Evolutionary conservation across 1,140 invertebrate species (phyloP).

Genomic region (Myzus persicae): DNA sequence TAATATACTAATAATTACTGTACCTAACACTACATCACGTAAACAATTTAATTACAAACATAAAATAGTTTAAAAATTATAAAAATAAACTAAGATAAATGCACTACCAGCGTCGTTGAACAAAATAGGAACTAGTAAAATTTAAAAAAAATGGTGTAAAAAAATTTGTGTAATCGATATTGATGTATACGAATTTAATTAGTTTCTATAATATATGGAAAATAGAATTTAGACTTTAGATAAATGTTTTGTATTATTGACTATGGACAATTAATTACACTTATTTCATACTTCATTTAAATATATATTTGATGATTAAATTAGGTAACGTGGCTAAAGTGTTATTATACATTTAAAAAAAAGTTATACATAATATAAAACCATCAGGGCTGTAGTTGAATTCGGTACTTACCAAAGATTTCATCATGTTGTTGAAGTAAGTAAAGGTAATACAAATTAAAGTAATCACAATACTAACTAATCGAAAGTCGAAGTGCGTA

Average conservation of each 20-base stretch:
- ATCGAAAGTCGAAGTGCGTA: neutral
- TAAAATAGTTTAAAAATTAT: neutral
- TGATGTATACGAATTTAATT: neutral
- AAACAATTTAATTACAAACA: neutral
- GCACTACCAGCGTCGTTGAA: neutral
- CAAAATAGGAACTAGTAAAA: neutral
- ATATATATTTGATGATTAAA: neutral
- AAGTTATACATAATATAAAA: neutral
- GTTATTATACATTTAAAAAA: neutral
- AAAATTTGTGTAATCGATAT: too few relatives aligned
- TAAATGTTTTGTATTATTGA: neutral
- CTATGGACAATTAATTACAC: neutral
- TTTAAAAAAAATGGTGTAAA: neutral
- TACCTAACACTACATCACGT: neutral
- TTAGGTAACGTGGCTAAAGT: too few relatives aligned
- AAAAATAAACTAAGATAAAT: neutral
- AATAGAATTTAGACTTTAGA: neutral
- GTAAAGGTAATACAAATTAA: neutral
- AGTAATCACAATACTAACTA: neutral
- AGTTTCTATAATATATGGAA: neutral
- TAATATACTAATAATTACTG: neutral
- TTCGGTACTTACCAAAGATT: conserved; percentile 27
- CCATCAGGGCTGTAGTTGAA: neutral
- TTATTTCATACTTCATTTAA: neutral
- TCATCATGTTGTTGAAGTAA: neutral